Conservation (phyloP, 2,113 vertebrate species). For the Pogona vitticeps region DNA sequence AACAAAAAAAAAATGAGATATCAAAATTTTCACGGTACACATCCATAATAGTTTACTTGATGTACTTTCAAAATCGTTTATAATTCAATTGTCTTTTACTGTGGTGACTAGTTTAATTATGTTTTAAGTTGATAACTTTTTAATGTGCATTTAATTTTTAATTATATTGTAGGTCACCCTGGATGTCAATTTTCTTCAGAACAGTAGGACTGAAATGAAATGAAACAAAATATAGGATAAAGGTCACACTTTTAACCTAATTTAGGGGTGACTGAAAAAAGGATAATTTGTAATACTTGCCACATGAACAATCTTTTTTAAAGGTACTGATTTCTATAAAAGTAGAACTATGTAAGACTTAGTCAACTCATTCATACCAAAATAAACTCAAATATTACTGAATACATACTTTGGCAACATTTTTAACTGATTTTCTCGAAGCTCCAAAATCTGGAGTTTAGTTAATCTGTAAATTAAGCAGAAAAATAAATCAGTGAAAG, state of each 20-base stretch:
- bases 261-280: neutral
- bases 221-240: neutral
- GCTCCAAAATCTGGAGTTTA: slow-evolving; percentile 96
- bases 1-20: too few relatives aligned
- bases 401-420: slow-evolving; percentile 97
- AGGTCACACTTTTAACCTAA: neutral
- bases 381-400: slow-evolving; percentile 30
- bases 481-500: neutral
- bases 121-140: too few relatives aligned
- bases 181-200: too few relatives aligned
- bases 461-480: slow-evolving; percentile 83
- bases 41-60: too few relatives aligned
- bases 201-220: too few relatives aligned
- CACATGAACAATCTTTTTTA: neutral
- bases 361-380: slow-evolving; percentile 16
- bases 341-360: neutral
- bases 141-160: too few relatives aligned
- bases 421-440: slow-evolving; percentile 98
- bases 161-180: too few relatives aligned
- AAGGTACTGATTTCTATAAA: neutral
- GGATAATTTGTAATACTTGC: neutral
- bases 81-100: too few relatives aligned
- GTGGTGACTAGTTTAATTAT: too few relatives aligned
- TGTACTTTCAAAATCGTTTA: too few relatives aligned
- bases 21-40: too few relatives aligned